These are phyloP conservation scores for Plumapathes pennacea DNA, from an alignment of 92 coral and sea anemone species.

Conservation along the genomic window DNA sequence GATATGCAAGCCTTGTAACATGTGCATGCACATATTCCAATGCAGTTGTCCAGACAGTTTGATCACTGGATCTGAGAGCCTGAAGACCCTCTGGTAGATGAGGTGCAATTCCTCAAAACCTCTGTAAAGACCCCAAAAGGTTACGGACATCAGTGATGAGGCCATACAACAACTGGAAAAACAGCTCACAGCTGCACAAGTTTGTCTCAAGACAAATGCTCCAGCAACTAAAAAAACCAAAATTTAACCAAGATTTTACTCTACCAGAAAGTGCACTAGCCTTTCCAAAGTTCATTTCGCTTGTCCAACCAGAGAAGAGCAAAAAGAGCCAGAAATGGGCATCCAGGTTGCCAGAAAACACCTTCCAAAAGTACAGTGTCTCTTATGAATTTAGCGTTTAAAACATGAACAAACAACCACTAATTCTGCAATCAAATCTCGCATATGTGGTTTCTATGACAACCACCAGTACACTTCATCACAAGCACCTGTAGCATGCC, in stretches of 20 bases:
- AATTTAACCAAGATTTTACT: conserved; percentile 35
- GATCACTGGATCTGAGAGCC: conserved; percentile 32
- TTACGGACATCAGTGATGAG: no score
- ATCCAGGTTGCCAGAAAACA: conserved; percentile 1
- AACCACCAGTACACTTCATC: no score
- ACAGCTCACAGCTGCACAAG: no score
- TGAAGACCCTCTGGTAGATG: no score
- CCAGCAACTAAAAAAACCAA: conserved; percentile 15
- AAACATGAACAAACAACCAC: no score
- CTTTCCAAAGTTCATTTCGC: conserved; percentile 30
- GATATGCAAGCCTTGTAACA: conserved; percentile 12
- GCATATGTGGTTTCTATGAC: no score
- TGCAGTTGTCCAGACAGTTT: conserved; percentile 50
- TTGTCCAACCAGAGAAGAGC: conserved; percentile 44
- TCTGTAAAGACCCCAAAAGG: no score
- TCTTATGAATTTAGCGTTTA: conserved; percentile 1
- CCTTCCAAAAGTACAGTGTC: not conserved
- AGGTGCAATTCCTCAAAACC: no score
- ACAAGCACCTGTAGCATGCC: no score
- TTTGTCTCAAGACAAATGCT: not conserved
- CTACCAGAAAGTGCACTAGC: conserved; percentile 39
- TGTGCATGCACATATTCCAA: conserved; percentile 20
- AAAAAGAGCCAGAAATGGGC: conserved; percentile 13
- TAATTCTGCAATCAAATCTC: no score
- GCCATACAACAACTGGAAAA: no score